These are phyloP conservation scores for Catharus bicknelli DNA, from an alignment of 2,113 vertebrate genomes.

Conservation along the genomic window DNA sequence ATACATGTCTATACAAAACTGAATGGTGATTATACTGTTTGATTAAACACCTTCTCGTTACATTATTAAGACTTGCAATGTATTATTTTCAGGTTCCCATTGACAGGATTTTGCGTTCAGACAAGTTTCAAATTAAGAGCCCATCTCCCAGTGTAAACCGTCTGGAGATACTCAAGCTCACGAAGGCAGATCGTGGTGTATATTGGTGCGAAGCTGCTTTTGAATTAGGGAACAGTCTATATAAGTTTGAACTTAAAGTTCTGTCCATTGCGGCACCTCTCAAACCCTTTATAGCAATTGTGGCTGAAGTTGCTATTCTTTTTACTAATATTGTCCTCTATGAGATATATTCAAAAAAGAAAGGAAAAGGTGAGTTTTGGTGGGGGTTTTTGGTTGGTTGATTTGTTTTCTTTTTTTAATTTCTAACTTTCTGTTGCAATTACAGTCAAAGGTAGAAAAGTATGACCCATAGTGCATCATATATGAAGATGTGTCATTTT, in stretches of 20 bases:
- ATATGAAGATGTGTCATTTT: not conserved
- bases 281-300: slow-evolving; percentile 83
- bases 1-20: rapidly evolving
- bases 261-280: slow-evolving; percentile 83
- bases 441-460: not conserved
- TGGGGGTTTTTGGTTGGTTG: rapidly evolving
- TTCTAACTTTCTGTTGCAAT: not conserved
- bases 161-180: slow-evolving; percentile 76
- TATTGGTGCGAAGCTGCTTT: slow-evolving; percentile 83
- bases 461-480: not conserved
- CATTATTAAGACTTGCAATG: not conserved
- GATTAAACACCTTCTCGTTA: not conserved
- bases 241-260: slow-evolving; percentile 72
- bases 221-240: slow-evolving; percentile 52
- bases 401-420: not conserved
- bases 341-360: slow-evolving; percentile 74
- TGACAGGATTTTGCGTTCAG: not conserved
- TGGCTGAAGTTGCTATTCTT: slow-evolving; percentile 79
- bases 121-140: slow-evolving; percentile 46
- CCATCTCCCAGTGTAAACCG: not conserved
- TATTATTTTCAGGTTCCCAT: slow-evolving; percentile 62
- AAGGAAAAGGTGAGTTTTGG: slow-evolving; percentile 50
- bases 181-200: slow-evolving; percentile 69
- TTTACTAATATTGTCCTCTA: slow-evolving; percentile 79
- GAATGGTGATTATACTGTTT: not conserved